Evolutionary conservation across 2,888 invertebrate species (phyloP).

Genomic region (Mayetiola destructor): DNA sequence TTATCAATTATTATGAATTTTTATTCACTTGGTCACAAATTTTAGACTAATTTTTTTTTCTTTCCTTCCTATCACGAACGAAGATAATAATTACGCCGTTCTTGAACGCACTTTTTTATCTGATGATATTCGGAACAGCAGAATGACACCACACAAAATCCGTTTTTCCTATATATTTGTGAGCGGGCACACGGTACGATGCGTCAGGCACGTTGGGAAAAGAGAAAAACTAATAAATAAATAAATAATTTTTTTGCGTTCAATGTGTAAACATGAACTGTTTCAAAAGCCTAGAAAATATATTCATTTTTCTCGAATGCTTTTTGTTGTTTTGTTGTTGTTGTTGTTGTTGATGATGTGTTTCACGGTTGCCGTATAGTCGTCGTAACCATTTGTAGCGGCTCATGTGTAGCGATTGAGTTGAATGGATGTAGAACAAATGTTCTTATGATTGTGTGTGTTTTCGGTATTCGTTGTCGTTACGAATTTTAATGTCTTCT

Average conservation of each 20-base stretch:
- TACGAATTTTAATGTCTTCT: background rate
- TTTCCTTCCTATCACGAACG: too few relatives aligned
- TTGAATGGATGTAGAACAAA: too few relatives aligned
- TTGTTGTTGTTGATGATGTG: too few relatives aligned
- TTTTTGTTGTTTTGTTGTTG: background rate
- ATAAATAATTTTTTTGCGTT: background rate
- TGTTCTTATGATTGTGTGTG: background rate
- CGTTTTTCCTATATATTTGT: too few relatives aligned
- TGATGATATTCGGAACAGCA: background rate
- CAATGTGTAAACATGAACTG: conserved; percentile 4
- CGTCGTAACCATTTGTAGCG: background rate
- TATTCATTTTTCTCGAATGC: background rate
- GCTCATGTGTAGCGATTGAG: background rate
- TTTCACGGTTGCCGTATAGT: background rate
- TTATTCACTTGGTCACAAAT: too few relatives aligned
- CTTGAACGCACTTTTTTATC: too few relatives aligned
- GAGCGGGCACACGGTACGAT: too few relatives aligned
- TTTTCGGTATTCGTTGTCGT: background rate
- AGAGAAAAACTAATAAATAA: background rate
- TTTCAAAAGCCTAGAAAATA: conserved; percentile 4
- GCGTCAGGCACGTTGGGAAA: too few relatives aligned
- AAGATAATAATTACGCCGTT: too few relatives aligned
- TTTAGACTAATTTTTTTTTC: too few relatives aligned
- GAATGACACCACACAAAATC: background rate
- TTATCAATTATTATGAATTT: too few relatives aligned